phyloP scores from a whole-genome alignment of 2,888 invertebrate species.

The Eupeodes latifasciatus region DNA sequence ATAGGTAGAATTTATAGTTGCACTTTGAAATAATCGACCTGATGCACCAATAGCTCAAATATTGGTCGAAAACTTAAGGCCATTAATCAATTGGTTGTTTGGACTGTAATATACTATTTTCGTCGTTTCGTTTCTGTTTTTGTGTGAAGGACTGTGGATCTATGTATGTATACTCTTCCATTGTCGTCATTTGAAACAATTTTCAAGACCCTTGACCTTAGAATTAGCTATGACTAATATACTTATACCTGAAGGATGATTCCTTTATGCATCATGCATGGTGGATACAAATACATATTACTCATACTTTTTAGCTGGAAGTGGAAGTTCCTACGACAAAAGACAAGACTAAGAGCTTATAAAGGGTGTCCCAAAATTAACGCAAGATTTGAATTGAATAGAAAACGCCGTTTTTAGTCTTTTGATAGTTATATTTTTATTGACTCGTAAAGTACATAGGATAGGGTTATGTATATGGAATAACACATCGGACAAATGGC shows the following conservation, averaged over 20 bases:
- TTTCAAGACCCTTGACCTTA: neutral
- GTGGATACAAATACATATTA: neutral
- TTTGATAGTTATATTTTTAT: too few species aligned
- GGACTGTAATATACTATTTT: neutral
- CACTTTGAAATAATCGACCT: neutral
- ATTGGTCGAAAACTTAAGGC: neutral
- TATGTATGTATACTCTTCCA: too few species aligned
- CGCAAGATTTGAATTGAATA: too few species aligned
- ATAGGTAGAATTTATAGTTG: neutral
- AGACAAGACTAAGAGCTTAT: too few species aligned
- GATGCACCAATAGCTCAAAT: neutral
- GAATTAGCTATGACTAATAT: neutral
- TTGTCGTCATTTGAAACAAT: neutral
- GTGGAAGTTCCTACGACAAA: neutral
- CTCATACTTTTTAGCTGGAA: neutral
- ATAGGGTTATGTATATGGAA: too few species aligned
- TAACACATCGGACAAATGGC: too few species aligned
- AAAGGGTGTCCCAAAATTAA: too few species aligned
- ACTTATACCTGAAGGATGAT: neutral
- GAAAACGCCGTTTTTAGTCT: too few species aligned
- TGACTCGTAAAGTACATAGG: too few species aligned
- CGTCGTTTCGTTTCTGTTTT: neutral
- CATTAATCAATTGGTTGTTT: neutral
- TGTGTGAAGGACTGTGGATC: neutral
- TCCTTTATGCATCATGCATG: constrained; percentile 3